These are phyloP conservation scores for Oxygymnocypris stewartii DNA, from an alignment of 2,113 vertebrate genomes.

Conservation along the genomic window DNA sequence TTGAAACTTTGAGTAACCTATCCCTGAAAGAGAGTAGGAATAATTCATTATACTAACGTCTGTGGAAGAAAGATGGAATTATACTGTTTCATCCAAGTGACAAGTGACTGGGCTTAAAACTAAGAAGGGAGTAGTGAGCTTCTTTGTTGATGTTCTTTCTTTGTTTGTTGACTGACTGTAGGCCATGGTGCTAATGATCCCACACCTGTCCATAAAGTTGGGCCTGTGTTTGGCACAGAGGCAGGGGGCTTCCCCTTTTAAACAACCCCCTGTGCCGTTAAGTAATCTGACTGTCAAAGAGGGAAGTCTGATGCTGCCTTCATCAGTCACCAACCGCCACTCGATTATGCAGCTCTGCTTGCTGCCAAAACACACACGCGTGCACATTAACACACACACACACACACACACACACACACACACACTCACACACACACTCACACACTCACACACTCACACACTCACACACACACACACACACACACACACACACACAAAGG, in stretches of 20 bases:
- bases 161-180: slow-evolving; percentile 48
- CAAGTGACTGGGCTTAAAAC: slow-evolving; percentile 32
- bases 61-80: not conserved
- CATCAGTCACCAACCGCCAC: slow-evolving; percentile 57
- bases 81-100: not conserved
- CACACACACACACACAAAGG: not conserved
- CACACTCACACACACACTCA: too few relatives aligned
- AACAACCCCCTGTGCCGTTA: slow-evolving; percentile 40
- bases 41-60: not conserved
- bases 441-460: too few relatives aligned
- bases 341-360: slow-evolving; percentile 48
- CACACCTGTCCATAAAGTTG: slow-evolving; percentile 50
- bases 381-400: not conserved
- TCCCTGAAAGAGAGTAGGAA: not conserved
- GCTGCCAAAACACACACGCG: slow-evolving; percentile 24
- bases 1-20: not conserved
- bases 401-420: slow-evolving; percentile 15
- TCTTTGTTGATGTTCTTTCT: slow-evolving; percentile 21
- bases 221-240: slow-evolving; percentile 61
- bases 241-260: slow-evolving; percentile 56
- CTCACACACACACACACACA: too few relatives aligned
- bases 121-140: not conserved
- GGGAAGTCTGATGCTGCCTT: slow-evolving; percentile 53
- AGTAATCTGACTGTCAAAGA: slow-evolving; percentile 60
- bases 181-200: slow-evolving; percentile 41